Evolutionary conservation across 2,113 vertebrate genomes (phyloP), one percentile per base, ranked within the genome.

Genomic region (Thunnus thynnus): DNA sequence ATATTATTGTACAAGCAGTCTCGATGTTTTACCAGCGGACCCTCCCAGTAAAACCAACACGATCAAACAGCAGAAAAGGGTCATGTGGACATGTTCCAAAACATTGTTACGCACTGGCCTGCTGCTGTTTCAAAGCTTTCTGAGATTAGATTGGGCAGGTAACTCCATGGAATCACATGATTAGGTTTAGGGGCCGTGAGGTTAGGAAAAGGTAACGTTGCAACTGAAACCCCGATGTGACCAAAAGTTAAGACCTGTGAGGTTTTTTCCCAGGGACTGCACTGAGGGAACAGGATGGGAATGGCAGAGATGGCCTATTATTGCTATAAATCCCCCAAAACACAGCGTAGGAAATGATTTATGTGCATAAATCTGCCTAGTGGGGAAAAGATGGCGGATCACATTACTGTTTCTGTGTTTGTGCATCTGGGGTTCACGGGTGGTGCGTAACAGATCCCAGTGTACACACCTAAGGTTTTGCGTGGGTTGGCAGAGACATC

Each of bases 331-430:
- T 93, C 90, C 86, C 89, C 87, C 89, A 91, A 95, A 94, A 94
- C 92, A 94, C 85, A 81, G 93, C 46, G 72, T 92, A 95, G 93
- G 93, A 94, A 95, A 95, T 95, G 90, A 94, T 94, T 94, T 94
- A 94, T 93, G 92, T 93, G 91, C 90, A 93, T 93, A 93, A 94
- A 93, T 88, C 83, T 82, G 85, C 90, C 76, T 89, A 82, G 87
- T 88, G 87, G 88, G 89, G 90, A 93, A 91, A 91, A 93, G 90
- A 90, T 83, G 50, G 85, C 22, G 89, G 88, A 91, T 94, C 88
- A 76, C 88, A 63, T 95, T 93, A 94, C 94, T 79, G 85, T 91
- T 88, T 90, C 90, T 91, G 81, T 94, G 90, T 93, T 94, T 94
- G 88, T 90, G 94, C 93, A 94, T 93, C 91, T 94, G 93, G 93